Base-by-base conservation (phyloP, 2,888 invertebrate species). In the Tethea ocularis region DNA sequence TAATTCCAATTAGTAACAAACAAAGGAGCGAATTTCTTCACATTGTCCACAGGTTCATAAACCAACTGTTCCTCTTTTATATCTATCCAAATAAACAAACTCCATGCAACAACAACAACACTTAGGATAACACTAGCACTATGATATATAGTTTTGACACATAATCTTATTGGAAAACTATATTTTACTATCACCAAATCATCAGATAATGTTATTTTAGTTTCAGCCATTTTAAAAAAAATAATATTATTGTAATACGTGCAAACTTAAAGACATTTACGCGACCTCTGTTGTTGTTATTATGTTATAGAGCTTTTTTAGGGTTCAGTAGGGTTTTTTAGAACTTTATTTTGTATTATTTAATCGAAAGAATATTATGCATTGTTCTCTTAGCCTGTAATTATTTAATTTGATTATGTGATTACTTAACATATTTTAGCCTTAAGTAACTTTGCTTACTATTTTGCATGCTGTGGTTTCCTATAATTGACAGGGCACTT, bases 141-240 rank as follows among this genome's bases (percentile, higher is more conserved):
- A 20, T 46, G 46, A 2, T 46, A 46, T 15, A 46, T 2, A 8
- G 46, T 46, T 46, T 20, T 46, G 8, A 46, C 10, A 46, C 17
- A 46, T 10, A 46, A 46, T 7, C 7, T 10, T 46, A 46, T 46
- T 70, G 72, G 8, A 65, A 57, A 8, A 69, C 0, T 0, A 65
- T 69, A 51, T 68, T 63, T 6, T 69, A 23, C 1, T 56, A n/a
- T n/a, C n/a, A 17, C 20, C 67, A 38, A 26, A 59, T 56, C 38
- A 1, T 24, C 51, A 15, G 10, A 51, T 17, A 73, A 55, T 4
- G 62, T 57, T 2, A 78, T 64, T 51, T 58, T 60, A 23, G 70
- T 58, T 61, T 75, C 76, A n/a, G 59, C 61, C 80, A 38, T n/a
- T n/a, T n/a, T n/a, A n/a, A n/a, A n/a, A n/a, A n/a, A n/a, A n/a